These are phyloP conservation scores for Parus major DNA, from an alignment of 2,113 vertebrate genomes.

Conservation along the genomic window DNA sequence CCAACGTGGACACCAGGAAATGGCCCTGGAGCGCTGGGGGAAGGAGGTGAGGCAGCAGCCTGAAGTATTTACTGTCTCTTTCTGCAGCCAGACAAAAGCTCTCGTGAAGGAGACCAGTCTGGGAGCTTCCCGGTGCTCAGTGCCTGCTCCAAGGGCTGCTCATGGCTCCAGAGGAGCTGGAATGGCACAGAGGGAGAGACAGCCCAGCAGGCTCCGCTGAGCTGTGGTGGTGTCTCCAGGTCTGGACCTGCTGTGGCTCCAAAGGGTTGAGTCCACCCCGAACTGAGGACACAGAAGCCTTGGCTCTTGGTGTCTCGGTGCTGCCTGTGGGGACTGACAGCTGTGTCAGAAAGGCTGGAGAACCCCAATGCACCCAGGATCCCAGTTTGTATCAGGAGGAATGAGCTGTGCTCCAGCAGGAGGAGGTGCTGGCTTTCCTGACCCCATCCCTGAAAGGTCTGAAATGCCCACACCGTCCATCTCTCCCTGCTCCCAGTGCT, in stretches of 20 bases:
- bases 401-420: not conserved
- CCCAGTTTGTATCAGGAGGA: not conserved
- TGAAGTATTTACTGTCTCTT: not conserved
- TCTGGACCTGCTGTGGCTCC: not conserved
- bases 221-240: not conserved
- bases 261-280: not conserved
- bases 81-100: not conserved
- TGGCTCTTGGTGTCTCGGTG: not conserved
- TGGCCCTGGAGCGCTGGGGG: not conserved
- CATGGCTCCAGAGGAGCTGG: not conserved
- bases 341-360: not conserved
- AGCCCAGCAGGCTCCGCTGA: not conserved
- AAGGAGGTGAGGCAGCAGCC: not conserved
- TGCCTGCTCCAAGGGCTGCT: not conserved
- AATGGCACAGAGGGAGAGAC: not conserved
- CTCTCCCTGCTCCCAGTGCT: not conserved
- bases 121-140: not conserved
- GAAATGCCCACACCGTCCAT: not conserved
- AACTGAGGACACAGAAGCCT: not conserved
- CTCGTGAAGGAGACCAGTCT: not conserved
- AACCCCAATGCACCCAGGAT: not conserved
- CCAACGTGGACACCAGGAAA: not conserved
- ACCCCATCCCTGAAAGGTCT: not conserved
- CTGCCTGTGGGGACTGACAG: not conserved
- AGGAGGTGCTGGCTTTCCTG: not conserved